Base-by-base conservation (phyloP, 2,888 invertebrate species). In the Daptonema setosum region DNA sequence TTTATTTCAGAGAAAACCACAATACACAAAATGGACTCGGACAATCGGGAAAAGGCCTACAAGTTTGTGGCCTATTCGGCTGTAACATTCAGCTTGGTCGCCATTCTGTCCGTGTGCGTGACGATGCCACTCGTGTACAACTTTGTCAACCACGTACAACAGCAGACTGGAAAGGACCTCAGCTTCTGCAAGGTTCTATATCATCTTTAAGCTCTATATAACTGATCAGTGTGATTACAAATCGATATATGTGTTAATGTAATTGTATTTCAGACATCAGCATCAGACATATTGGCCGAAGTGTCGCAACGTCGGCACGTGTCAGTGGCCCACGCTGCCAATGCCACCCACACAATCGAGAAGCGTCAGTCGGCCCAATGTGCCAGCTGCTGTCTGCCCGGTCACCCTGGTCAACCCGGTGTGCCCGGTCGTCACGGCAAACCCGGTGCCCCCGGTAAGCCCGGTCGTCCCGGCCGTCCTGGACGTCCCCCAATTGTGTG, bases 41-140 rank as follows among this genome's bases (percentile, higher is more conserved):
- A 64, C 54, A 60, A 63, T 53, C 59, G 68, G 45, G 68, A 68
- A 60, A 62, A 63, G 60, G 68, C 68, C 59, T 68, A 68, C 60
- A 67, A 67, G 61, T 62, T 67, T 35, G 68, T 68, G 48, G 66
- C 68, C 48, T 68, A 66, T 57, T 63, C 67, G 28, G 67, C 68
- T 41, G 68, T 69, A 55, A 63, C 64, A 30, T 68, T 68, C 61
- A 67, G 67, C 8, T 57, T 69, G 51, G 58, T 68, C 52, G 66
- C 68, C 57, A 65, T 69, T 57, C 58, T 66, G 48, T 61, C 68
- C 47, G 67, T 69, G 30, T 65, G 67, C 58, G 63, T 70, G 53
- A 67, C 68, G 17, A 65, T 68, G 68, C 68, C 68, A 35, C 63
- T 68, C 51, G 66, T 69, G 35, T 68, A 67, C 63, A 68, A 68